A percentile compares a stretch with the other conserved stretches of the same genome.
phyloP scores from a whole-genome alignment of 2,888 invertebrate genomes.

The Eupeodes luniger region DNA sequence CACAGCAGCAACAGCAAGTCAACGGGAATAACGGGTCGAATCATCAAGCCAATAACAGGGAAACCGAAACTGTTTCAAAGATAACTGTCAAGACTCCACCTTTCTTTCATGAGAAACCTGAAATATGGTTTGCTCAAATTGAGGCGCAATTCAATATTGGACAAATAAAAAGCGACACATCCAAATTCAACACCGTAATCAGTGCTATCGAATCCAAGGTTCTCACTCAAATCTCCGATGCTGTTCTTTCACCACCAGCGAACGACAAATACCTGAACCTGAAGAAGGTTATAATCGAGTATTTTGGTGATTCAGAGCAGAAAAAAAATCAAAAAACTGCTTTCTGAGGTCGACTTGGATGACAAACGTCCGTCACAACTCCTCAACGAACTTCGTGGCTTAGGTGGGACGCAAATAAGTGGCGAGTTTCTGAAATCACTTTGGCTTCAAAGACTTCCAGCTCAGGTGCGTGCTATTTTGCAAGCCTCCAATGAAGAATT shows the following conservation, averaged over 20 bases:
- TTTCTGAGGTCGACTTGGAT: background rate
- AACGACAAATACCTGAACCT: slow-evolving; percentile 68
- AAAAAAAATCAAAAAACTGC: slow-evolving; percentile 37
- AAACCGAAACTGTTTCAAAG: slow-evolving; percentile 22
- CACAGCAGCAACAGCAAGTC: background rate
- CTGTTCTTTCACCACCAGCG: slow-evolving; percentile 68
- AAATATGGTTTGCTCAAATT: slow-evolving; percentile 79
- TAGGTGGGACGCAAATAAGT: no score
- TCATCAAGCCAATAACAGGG: background rate
- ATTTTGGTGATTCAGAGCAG: slow-evolving; percentile 72
- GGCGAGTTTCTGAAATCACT: no score
- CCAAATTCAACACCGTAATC: slow-evolving; percentile 77
- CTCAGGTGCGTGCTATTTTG: no score
- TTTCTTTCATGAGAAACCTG: slow-evolving; percentile 77
- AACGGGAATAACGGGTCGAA: background rate
- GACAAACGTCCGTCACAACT: no score
- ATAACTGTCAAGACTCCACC: slow-evolving; percentile 75
- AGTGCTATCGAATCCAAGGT: slow-evolving; percentile 61
- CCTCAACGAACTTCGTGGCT: no score
- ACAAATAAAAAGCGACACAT: slow-evolving; percentile 73
- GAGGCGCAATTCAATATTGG: slow-evolving; percentile 77
- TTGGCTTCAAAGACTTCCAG: no score
- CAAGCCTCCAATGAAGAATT: no score
- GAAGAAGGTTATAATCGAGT: slow-evolving; percentile 62
- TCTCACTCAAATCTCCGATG: slow-evolving; percentile 69